A percentile compares a stretch with the other conserved stretches of the same genome.
phyloP scores from a whole-genome alignment of 2,888 invertebrate genomes.

The Dicranocentrus wangi region DNA sequence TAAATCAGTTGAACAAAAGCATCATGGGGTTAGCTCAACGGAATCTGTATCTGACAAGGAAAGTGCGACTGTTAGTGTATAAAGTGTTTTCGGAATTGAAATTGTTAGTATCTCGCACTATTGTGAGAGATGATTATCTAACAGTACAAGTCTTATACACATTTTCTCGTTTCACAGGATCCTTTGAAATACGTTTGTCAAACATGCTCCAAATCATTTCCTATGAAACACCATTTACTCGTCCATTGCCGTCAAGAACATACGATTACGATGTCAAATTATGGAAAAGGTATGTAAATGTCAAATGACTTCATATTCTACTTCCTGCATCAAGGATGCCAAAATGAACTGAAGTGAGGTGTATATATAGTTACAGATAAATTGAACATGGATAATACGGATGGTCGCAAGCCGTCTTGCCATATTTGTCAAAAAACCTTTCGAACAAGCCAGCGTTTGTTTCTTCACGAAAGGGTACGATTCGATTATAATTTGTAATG shows the following conservation, averaged over 20 bases:
- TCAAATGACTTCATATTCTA: too few relatives aligned
- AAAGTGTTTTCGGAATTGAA: not conserved
- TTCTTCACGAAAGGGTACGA: not conserved
- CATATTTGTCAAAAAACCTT: not conserved
- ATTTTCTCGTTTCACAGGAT: not conserved
- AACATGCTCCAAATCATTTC: not conserved
- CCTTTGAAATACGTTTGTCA: not conserved
- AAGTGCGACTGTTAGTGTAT: not conserved
- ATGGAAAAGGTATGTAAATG: not conserved
- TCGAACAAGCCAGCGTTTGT: not conserved
- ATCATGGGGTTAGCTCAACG: not conserved
- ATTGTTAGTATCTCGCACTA: not conserved
- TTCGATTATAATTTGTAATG: not conserved
- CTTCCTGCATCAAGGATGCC: not conserved
- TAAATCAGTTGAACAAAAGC: too few relatives aligned
- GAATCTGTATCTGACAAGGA: not conserved
- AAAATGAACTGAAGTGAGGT: not conserved
- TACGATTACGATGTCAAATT: not conserved
- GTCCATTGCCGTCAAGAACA: not conserved
- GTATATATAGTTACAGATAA: not conserved
- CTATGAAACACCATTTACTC: not conserved
- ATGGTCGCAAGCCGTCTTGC: too few relatives aligned
- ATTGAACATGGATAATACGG: not conserved
- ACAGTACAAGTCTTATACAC: not conserved
- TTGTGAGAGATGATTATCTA: not conserved